Percentiles rank a stretch among this genome's conserved stretches.
phyloP scores from a whole-genome alignment of 1,140 invertebrate genomes.

The Drosophila burlai region DNA sequence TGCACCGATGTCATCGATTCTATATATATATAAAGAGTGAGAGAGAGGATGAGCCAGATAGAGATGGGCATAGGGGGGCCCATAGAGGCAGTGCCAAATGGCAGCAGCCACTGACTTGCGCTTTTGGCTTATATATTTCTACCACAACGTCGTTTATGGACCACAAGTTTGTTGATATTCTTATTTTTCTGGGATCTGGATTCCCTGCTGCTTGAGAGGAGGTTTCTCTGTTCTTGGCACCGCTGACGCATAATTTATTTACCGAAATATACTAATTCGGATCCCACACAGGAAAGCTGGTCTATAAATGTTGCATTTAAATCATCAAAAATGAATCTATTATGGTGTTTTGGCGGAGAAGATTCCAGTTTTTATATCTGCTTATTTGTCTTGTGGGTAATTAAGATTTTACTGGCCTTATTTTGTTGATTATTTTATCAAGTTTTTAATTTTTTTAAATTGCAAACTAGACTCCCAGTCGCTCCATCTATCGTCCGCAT shows the following conservation, averaged over 20 bases:
- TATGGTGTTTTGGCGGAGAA: conserved; percentile 8
- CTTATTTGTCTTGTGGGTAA: conserved; percentile 7
- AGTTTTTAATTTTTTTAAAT: conserved; percentile 1
- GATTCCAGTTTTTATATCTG: background rate
- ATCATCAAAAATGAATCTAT: conserved; percentile 25
- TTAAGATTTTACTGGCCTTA: background rate
- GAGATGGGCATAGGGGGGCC: background rate
- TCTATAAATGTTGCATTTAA: conserved; percentile 33
- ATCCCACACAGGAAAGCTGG: conserved; percentile 28
- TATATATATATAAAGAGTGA: background rate
- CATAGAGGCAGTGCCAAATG: conserved; percentile 28
- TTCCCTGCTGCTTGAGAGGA: conserved; percentile 31
- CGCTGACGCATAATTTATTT: conserved; percentile 67
- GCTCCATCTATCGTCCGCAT: conserved; percentile 11
- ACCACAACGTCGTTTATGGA: conserved; percentile 16
- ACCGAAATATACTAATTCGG: conserved; percentile 32
- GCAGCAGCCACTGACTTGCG: conserved; percentile 26
- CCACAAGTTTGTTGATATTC: conserved; percentile 17
- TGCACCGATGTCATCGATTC: conserved; percentile 44
- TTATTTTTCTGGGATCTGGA: background rate
- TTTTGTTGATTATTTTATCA: background rate
- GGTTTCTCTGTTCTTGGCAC: conserved; percentile 39
- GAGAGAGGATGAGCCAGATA: background rate
- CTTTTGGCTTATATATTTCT: conserved; percentile 22
- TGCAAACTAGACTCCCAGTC: background rate